Evolutionary conservation across 2,113 vertebrate genomes (phyloP), one percentile per base, ranked within the genome.

Genomic region (Amblyornis subalaris): DNA sequence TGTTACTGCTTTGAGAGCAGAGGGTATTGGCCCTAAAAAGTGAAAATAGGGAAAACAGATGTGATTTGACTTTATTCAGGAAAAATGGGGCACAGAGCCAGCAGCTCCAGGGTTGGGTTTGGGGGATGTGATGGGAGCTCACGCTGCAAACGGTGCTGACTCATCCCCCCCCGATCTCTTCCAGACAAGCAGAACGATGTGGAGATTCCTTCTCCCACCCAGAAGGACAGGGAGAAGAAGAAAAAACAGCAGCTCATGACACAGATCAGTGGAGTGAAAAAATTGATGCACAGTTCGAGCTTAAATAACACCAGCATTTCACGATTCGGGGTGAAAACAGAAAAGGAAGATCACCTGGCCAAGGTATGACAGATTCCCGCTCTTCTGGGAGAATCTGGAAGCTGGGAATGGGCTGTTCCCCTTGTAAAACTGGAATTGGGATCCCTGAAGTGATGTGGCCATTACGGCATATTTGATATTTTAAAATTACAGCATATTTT

Each of bases 151-250:
- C 1, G 0, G 1, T 18, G 51, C 21, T 89, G 65, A 90, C 51
- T 93, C 28, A 8, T 90, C 36, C 66, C 40, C 28, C 31, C 38
- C 73, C 66, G 92, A 4, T 93, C 29, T 69, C 25, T 95, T 94
- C 17, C 97, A 99, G 99, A 99, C 97, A 99, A 99, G 95, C 99
- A 99, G 97, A 99, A 99, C 26, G 99, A 99, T 36, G 97, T 99
- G 98, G 99, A 99, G 97, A 98, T 99, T 62, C 99, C 99, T 6
- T 99, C 99, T 91, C 98, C 99, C 22, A 98, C 99, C n/a, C 98
- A 99, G 85, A 99, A 99, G 89, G 98, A 98, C 50, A 97, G 99
- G 85, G 99, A 99, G 79, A 99, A 99, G 96, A 99, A 99, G 98
- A 99, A 99, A 82, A 98, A 99, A 42, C 98, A 99, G 97, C 98